These are phyloP conservation scores for Ichneumoninae sp. DNA, from an alignment of 2,888 invertebrate species.

Conservation along the genomic window DNA sequence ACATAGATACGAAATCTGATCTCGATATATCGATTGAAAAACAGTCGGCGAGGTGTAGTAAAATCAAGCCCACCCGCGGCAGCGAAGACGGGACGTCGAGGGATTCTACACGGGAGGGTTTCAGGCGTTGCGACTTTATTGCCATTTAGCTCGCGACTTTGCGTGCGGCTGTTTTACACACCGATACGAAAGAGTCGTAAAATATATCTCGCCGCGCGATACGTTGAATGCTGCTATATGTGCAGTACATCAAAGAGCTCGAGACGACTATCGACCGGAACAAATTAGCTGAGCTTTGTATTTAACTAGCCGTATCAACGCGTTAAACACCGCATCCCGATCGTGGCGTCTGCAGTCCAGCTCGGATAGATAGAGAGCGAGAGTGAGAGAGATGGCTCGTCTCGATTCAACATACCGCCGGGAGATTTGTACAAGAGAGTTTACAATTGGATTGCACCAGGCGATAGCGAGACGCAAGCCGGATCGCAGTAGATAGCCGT, in stretches of 20 bases:
- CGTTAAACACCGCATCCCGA: constrained; percentile 71
- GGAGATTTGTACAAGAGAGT: constrained; percentile 68
- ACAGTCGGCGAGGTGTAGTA: neutral
- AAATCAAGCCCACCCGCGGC: neutral
- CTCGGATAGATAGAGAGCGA: constrained; percentile 16
- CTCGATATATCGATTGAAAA: neutral
- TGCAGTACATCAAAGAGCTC: constrained; percentile 55
- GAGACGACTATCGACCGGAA: constrained; percentile 74
- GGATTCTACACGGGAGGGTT: neutral
- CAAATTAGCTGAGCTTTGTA: constrained; percentile 79
- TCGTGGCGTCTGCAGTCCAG: constrained; percentile 44
- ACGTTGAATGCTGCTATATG: constrained; percentile 1
- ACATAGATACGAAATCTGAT: neutral
- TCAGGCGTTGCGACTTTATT: constrained; percentile 5
- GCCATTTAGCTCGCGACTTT: constrained; percentile 3
- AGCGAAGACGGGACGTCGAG: neutral
- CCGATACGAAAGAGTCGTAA: constrained; percentile 7
- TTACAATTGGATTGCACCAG: constrained; percentile 71
- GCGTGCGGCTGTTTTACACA: neutral
- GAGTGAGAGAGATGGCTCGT: constrained; percentile 2
- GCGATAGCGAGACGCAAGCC: constrained; percentile 68
- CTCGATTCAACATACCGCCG: constrained; percentile 7
- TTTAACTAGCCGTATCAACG: constrained; percentile 76
- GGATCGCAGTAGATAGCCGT: constrained; percentile 67
- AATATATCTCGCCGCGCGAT: constrained; percentile 9